phyloP scores from a whole-genome alignment of 2,797 vertebrate species.

The Podarcis lilfordi region DNA sequence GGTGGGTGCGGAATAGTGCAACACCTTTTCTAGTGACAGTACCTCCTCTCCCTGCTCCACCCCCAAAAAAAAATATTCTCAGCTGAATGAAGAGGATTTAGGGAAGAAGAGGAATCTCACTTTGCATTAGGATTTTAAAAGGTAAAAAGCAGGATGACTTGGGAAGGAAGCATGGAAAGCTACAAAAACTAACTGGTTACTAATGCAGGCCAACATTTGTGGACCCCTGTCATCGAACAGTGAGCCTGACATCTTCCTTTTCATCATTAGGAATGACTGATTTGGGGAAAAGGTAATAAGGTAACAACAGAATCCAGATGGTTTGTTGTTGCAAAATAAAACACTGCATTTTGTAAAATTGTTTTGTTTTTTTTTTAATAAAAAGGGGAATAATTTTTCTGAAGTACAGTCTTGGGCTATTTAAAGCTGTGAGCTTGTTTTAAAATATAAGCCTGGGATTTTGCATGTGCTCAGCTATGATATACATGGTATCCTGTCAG shows the following conservation, averaged over 20 bases:
- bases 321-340: slow-evolving; percentile 52
- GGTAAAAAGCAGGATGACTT: not conserved
- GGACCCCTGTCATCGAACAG: not conserved
- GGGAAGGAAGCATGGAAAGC: not conserved
- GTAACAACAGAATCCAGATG: not conserved
- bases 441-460: slow-evolving; percentile 41
- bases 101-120: no score
- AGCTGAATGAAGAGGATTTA: not conserved
- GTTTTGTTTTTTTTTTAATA: slow-evolving; percentile 44
- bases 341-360: slow-evolving; percentile 64
- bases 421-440: slow-evolving; percentile 48
- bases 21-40: no score
- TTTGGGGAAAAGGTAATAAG: not conserved
- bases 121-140: not conserved
- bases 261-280: not conserved
- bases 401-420: slow-evolving; percentile 60
- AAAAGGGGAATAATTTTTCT: slow-evolving; percentile 59
- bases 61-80: not conserved
- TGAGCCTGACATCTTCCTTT: no score
- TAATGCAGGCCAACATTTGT: not conserved
- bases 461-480: slow-evolving; percentile 31
- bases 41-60: not conserved
- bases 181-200: not conserved
- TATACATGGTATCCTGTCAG: not conserved
- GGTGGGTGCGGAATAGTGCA: no score